A percentile compares a stretch with the other conserved stretches of the same genome.
phyloP scores from a whole-genome alignment of 2,113 vertebrate genomes.

The Anas platyrhynchos region DNA sequence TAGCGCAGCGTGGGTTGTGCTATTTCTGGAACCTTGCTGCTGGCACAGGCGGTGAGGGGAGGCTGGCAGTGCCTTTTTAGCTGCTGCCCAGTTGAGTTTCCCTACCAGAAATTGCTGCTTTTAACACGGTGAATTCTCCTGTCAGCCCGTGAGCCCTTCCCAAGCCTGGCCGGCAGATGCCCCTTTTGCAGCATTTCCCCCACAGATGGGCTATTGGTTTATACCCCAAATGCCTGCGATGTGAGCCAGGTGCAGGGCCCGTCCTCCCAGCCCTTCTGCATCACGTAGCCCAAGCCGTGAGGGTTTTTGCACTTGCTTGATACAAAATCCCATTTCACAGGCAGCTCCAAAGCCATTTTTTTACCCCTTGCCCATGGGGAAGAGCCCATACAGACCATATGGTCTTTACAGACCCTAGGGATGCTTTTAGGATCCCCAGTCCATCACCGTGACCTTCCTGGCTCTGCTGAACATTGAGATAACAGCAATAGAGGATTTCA shows the following conservation, averaged over 20 bases:
- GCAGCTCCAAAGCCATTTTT: background rate
- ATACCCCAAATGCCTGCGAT: background rate
- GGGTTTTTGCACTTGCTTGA: background rate
- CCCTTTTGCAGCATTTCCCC: background rate
- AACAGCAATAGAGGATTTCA: background rate
- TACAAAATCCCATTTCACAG: background rate
- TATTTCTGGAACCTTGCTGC: constrained; percentile 44
- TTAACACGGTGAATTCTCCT: background rate
- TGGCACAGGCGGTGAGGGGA: background rate
- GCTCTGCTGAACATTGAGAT: background rate
- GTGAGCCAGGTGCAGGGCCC: background rate
- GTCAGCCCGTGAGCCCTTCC: background rate
- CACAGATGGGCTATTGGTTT: background rate
- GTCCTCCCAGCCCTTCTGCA: background rate
- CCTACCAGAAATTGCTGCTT: background rate
- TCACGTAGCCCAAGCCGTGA: background rate
- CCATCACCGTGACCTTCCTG: background rate
- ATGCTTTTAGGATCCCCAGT: background rate
- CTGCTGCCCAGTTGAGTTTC: background rate
- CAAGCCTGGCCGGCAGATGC: fast-evolving
- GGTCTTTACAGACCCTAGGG: background rate
- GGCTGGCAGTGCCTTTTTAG: background rate
- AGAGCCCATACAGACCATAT: too few species aligned
- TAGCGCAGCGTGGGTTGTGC: background rate
- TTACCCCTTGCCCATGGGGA: background rate